Percentiles rank a stretch among this genome's conserved stretches.
These are phyloP conservation scores for Pipistrellus pipistrellus DNA, from an alignment of 2,797 vertebrate species.

Conservation along the genomic window DNA sequence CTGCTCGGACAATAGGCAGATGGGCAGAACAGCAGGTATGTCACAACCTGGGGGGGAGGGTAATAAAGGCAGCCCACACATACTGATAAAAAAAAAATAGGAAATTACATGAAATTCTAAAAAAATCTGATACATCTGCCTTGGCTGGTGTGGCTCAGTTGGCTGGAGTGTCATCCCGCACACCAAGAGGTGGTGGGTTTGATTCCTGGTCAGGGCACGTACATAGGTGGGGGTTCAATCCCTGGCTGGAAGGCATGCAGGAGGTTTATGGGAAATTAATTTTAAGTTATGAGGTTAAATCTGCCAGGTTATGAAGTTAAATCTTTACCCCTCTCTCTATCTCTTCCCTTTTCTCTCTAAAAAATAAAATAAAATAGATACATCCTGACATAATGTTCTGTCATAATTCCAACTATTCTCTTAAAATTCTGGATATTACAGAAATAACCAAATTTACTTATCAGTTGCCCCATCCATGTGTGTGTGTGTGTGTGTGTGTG, in stretches of 20 bases:
- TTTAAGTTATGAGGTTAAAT: too few relatives aligned
- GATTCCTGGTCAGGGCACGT: not conserved
- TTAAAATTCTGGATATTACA: not conserved
- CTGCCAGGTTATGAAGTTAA: too few relatives aligned
- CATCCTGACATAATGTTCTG: not conserved
- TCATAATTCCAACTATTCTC: not conserved
- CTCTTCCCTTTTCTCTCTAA: not conserved
- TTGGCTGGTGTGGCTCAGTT: not conserved
- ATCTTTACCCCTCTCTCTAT: not conserved
- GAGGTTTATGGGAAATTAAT: not conserved
- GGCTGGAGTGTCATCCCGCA: not conserved
- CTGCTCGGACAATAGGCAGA: slow-evolving; percentile 67
- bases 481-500: not conserved
- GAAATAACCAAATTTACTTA: not conserved
- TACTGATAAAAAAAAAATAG: not conserved
- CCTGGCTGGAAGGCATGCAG: not conserved
- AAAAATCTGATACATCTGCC: not conserved
- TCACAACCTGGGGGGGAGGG: slow-evolving; percentile 71
- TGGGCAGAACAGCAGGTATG: slow-evolving; percentile 50
- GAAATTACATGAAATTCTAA: not conserved
- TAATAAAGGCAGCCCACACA: slow-evolving; percentile 65
- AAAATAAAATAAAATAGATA: not conserved
- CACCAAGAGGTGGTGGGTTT: not conserved
- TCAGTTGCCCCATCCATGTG: not conserved
- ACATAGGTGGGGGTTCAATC: not conserved